Conservation (phyloP, 2,888 invertebrate genomes). For the Melinopterus prodromus region DNA sequence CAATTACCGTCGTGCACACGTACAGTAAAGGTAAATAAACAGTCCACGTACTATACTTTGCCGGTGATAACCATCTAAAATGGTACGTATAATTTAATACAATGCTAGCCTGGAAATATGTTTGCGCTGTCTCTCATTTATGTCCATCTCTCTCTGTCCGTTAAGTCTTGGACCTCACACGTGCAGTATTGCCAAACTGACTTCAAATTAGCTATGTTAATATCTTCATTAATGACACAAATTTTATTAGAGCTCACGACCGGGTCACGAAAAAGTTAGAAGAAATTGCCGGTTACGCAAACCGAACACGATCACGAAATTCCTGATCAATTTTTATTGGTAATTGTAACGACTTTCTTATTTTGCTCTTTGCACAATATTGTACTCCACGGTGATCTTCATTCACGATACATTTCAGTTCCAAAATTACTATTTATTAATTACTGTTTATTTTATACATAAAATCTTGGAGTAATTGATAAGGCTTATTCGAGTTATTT, state of each 20-base stretch:
- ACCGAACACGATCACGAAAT: neutral
- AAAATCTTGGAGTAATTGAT: too few species aligned
- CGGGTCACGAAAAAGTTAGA: neutral
- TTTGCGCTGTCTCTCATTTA: neutral
- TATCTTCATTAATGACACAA: constrained; percentile 4
- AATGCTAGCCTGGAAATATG: constrained; percentile 4
- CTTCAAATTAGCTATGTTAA: neutral
- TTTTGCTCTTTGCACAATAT: neutral
- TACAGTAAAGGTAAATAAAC: neutral
- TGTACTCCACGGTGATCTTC: neutral
- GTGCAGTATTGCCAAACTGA: neutral
- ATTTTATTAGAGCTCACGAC: constrained; percentile 4
- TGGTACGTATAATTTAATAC: constrained; percentile 4
- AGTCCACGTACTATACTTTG: constrained; percentile 4
- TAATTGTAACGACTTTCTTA: constrained; percentile 4
- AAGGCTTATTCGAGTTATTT: too few species aligned
- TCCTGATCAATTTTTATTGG: neutral
- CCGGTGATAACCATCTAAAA: neutral
- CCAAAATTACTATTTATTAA: neutral
- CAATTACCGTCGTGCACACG: neutral
- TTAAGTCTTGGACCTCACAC: neutral
- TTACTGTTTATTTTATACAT: too few species aligned
- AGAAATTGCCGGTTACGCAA: neutral
- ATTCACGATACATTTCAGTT: neutral
- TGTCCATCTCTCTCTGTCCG: neutral